These are phyloP conservation scores for Melanotaenia trifasciata DNA, from an alignment of 2,797 vertebrate species.

Conservation along the genomic window DNA sequence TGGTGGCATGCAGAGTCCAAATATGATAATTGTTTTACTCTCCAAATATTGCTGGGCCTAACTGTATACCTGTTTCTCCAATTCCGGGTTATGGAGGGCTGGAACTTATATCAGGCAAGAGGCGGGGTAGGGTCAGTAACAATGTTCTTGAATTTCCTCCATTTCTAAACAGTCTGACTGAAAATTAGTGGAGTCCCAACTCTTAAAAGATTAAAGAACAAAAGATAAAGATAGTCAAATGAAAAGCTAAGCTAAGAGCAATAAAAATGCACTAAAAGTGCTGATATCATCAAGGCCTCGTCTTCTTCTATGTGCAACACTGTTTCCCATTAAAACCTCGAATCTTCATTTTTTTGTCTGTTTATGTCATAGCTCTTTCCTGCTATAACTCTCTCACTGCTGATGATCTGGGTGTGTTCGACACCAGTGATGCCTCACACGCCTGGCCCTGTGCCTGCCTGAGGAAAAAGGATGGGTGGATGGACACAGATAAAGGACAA, in stretches of 20 bases:
- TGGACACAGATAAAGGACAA: constrained; percentile 63
- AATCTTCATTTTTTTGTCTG: constrained; percentile 58
- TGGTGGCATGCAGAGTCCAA: too few species aligned
- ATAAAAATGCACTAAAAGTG: constrained; percentile 12
- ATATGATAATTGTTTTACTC: too few species aligned
- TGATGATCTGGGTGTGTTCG: constrained; percentile 60
- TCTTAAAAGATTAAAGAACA: not conserved
- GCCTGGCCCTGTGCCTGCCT: constrained; percentile 40
- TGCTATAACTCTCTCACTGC: constrained; percentile 67
- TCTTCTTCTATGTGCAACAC: constrained; percentile 53
- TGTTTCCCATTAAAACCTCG: constrained; percentile 57
- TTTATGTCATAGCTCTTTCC: constrained; percentile 71
- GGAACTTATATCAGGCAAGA: too few species aligned
- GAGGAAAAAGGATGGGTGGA: constrained; percentile 77
- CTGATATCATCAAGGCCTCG: not conserved
- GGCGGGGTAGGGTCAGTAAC: not conserved
- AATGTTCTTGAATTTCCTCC: not conserved
- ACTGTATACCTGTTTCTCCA: too few species aligned
- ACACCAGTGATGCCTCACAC: constrained; percentile 33
- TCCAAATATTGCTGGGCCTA: too few species aligned
- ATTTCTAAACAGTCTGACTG: not conserved
- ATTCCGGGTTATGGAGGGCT: too few species aligned
- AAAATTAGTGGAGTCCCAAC: not conserved
- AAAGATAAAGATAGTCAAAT: not conserved
- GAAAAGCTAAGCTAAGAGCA: not conserved